phyloP scores from a whole-genome alignment of 2,113 vertebrate species.

The Toxotes jaculatrix region DNA sequence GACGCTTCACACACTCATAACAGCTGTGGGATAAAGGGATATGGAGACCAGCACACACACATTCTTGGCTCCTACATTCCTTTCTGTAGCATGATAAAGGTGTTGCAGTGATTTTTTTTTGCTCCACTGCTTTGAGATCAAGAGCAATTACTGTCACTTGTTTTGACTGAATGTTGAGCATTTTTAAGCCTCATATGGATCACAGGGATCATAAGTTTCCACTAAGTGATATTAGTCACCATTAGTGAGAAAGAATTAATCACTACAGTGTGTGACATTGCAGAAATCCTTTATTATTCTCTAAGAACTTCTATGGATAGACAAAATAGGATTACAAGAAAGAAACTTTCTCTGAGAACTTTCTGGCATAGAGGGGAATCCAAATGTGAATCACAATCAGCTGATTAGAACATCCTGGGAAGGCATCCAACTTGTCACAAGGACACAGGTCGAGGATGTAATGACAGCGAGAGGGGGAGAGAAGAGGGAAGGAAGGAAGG shows the following conservation, averaged over 20 bases:
- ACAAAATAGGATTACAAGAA: constrained; percentile 19
- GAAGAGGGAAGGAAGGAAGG: background rate
- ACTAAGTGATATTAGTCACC: background rate
- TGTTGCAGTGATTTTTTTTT: background rate
- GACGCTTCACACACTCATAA: background rate
- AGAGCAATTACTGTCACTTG: background rate
- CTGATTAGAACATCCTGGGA: constrained; percentile 57
- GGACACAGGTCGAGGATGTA: constrained; percentile 42
- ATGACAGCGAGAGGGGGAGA: constrained; percentile 10
- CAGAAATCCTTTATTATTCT: constrained; percentile 2
- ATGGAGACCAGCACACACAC: background rate
- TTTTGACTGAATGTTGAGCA: no score
- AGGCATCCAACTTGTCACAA: constrained; percentile 58
- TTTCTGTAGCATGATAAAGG: constrained; percentile 2
- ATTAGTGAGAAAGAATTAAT: background rate
- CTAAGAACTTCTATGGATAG: background rate
- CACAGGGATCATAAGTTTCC: background rate
- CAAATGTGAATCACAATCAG: constrained; percentile 46
- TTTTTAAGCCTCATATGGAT: background rate
- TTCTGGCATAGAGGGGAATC: constrained; percentile 19
- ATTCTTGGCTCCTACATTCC: background rate
- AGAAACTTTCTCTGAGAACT: constrained; percentile 7
- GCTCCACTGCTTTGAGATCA: background rate
- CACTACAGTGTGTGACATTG: background rate
- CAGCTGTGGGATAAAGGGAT: background rate